Percentiles rank a stretch among this genome's conserved stretches.
Conservation (phyloP, 2,113 vertebrate species). For the Myotis lucifugus region DNA sequence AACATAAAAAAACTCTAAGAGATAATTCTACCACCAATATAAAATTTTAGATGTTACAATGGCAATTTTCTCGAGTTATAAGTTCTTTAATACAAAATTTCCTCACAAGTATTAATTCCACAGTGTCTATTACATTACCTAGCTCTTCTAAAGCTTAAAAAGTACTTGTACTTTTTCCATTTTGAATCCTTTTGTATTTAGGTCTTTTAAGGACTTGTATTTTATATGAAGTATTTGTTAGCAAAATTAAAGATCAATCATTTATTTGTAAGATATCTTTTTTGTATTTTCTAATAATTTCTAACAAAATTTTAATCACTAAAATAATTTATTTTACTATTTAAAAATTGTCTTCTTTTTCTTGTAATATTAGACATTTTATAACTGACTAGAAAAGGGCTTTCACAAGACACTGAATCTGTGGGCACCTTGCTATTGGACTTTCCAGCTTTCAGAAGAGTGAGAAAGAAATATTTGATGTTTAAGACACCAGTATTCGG, state of each 20-base stretch:
- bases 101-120: not conserved
- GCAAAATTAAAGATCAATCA: not conserved
- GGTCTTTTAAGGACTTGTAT: not conserved
- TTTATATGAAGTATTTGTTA: not conserved
- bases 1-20: not conserved
- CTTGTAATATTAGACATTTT: not conserved
- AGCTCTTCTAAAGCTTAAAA: not conserved
- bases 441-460: not conserved
- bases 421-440: not conserved
- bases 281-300: not conserved
- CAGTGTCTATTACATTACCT: not conserved
- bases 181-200: not conserved
- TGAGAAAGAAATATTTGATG: not conserved
- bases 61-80: not conserved
- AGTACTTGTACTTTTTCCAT: not conserved
- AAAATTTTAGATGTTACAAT: not conserved
- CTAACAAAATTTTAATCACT: not conserved
- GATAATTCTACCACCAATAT: not conserved
- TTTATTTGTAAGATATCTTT: not conserved
- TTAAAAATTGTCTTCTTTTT: not conserved
- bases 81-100: not conserved
- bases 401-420: not conserved
- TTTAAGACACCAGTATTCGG: not conserved
- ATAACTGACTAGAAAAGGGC: not conserved
- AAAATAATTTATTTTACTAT: not conserved